Evolutionary conservation across 2,888 invertebrate species (phyloP), one percentile per base, ranked within the genome.

Genomic region (Xanthia icteritia): DNA sequence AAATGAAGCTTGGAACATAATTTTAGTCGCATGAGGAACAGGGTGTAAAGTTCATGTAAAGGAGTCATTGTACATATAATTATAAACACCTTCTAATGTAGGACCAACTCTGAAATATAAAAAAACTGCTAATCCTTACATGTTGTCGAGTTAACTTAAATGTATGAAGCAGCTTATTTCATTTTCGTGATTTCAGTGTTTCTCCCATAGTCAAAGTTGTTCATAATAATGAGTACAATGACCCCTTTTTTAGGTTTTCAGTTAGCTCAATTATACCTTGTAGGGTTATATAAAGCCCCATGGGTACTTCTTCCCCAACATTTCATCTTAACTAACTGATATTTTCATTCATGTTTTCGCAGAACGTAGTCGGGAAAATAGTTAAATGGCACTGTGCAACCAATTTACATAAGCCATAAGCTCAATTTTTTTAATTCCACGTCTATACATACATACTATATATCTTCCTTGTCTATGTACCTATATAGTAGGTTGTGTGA

Each of bases 281-380:
- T 51, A 51, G 20, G 11, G 31, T 31, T 31, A n/a, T 42, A 65
- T 5, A 36, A 23, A 8, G 9, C 8, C 17, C 2, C 64, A 2
- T 17, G 1, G 5, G n/a, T 5, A 20, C 5, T 39, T 39, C 17
- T 64, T n/a, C 20, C 6, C 20, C 20, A 11, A 3, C 27, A 65
- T 27, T 3, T 27, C 20, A 45, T 1, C 11, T 20, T 20, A 65
- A 1, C 13, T 45, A 45, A 1, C 20, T 27, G 5, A 65, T 45
- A 64, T 39, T 39, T 69, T 65, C n/a, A 71, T 71, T 45, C 15
- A 36, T n/a, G 54, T 69, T 39, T 69, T 27, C 9, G 15, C 69
- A 27, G 2, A 27, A 73, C 17, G n/a, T 39, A 23, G 23, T 69
- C 23, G 6, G 1, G 31, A 20, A 73, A 20, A 31, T 15, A 45